These are phyloP conservation scores for Gallinago jamesoni DNA, from an alignment of 2,113 vertebrate species.

Conservation along the genomic window DNA sequence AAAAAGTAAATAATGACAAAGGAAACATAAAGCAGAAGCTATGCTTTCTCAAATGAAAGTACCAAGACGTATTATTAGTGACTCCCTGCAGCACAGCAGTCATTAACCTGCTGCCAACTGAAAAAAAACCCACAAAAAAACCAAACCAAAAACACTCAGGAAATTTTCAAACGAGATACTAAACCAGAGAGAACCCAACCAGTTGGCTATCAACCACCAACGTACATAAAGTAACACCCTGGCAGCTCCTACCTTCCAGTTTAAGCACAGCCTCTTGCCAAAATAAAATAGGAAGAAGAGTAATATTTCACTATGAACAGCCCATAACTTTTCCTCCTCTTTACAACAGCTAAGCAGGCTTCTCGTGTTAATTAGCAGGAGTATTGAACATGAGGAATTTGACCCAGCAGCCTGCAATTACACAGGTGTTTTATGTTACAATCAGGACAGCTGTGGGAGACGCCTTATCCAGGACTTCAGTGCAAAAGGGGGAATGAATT, in stretches of 20 bases:
- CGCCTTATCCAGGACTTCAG: fast-evolving
- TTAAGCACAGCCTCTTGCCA: no score
- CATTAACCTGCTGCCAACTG: fast-evolving
- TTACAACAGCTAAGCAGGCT: fast-evolving
- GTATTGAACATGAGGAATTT: fast-evolving
- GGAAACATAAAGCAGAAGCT: fast-evolving
- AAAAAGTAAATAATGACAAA: neutral
- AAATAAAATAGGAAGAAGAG: neutral
- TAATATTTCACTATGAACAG: neutral
- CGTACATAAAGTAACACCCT: no score
- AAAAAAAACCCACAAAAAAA: neutral
- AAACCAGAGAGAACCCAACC: no score
- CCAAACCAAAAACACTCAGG: no score
- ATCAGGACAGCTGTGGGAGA: fast-evolving
- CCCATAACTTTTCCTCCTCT: neutral
- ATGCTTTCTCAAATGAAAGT: neutral
- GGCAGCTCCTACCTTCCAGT: no score
- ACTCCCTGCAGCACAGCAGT: neutral
- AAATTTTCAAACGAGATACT: neutral
- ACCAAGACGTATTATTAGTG: fast-evolving
- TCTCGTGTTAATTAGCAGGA: no score
- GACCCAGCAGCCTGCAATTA: fast-evolving
- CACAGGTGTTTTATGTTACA: fast-evolving
- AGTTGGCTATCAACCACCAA: no score
- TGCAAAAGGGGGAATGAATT: fast-evolving